Conservation (phyloP, 1,140 invertebrate species). For the Acromyrmex charruanus region DNA sequence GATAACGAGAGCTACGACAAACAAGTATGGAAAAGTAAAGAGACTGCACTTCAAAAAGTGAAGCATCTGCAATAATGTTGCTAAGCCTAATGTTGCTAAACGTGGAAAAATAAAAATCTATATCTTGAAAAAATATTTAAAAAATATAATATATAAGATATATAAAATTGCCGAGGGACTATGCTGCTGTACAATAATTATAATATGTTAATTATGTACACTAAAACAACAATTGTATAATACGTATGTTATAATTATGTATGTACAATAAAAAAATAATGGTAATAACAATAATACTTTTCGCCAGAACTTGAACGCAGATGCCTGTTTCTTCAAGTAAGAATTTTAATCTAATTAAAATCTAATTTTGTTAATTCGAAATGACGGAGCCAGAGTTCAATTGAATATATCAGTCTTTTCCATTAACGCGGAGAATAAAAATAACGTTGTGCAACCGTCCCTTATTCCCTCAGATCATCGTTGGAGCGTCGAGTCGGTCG, state of each 20-base stretch:
- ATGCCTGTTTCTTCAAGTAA: neutral
- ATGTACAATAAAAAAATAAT: neutral
- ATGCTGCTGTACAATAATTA: neutral
- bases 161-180: neutral
- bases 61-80: neutral
- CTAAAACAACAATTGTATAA: neutral
- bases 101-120: neutral
- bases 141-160: neutral
- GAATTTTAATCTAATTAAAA: conserved; percentile 4
- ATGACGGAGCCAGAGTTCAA: neutral
- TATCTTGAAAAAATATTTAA: neutral
- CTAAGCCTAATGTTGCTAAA: neutral
- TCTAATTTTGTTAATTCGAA: neutral
- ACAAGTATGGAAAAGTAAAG: neutral
- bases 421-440: conserved; percentile 37
- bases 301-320: neutral
- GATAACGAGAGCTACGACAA: neutral
- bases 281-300: neutral
- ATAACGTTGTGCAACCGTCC: conserved; percentile 10
- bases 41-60: neutral
- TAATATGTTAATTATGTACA: neutral
- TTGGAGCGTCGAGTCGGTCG: conserved; percentile 25
- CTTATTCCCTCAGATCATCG: conserved; percentile 14
- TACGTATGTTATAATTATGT: neutral
- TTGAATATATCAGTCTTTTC: neutral